Percentiles rank a stretch among this genome's conserved stretches.
Conservation (phyloP, 1,140 invertebrate genomes). For the Heliconius melpomene region DNA sequence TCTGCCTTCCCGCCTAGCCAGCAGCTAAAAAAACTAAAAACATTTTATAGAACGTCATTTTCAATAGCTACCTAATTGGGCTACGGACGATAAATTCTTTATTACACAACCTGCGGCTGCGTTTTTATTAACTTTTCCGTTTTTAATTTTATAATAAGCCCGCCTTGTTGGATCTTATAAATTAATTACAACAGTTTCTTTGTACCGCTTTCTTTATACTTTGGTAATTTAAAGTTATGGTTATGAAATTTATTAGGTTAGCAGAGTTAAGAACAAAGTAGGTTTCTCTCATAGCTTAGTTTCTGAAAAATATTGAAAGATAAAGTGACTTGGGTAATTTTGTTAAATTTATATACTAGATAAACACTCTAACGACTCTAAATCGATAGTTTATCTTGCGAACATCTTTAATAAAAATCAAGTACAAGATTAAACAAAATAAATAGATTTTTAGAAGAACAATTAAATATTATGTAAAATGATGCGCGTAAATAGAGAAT, state of each 20-base stretch:
- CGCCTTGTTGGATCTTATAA: constrained; percentile 19
- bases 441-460: not conserved
- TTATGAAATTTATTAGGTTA: constrained; percentile 9
- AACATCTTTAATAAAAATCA: too few relatives aligned
- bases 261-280: not conserved
- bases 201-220: constrained; percentile 21
- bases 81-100: constrained; percentile 5
- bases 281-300: not conserved
- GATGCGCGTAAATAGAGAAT: too few relatives aligned
- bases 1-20: too few relatives aligned
- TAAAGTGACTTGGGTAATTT: too few relatives aligned
- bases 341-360: too few relatives aligned
- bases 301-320: too few relatives aligned
- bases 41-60: not conserved
- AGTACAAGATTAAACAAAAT: not conserved
- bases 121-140: constrained; percentile 16
- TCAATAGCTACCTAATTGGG: constrained; percentile 16
- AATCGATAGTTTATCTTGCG: too few relatives aligned
- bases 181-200: constrained; percentile 30
- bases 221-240: constrained; percentile 5
- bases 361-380: too few relatives aligned
- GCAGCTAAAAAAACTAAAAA: not conserved
- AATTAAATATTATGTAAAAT: too few relatives aligned
- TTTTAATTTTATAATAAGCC: constrained; percentile 31
- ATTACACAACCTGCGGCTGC: constrained; percentile 3